phyloP scores from a whole-genome alignment of 1,140 invertebrate species.

The Riptortus pedestris region DNA sequence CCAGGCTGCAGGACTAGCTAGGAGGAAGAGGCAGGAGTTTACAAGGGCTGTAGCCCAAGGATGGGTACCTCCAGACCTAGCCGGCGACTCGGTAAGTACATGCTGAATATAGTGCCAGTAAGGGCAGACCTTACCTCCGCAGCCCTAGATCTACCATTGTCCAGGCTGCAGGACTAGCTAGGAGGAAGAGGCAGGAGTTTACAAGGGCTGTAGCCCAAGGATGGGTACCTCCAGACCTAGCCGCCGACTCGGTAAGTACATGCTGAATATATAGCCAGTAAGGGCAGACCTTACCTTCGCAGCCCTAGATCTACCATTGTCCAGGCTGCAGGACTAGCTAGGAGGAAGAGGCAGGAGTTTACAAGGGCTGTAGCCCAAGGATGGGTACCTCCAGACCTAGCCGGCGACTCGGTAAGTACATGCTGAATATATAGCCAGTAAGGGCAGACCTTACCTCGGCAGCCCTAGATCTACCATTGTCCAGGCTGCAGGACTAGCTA shows the following conservation, averaged over 20 bases:
- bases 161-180: conserved; percentile 46
- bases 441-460: conserved; percentile 50
- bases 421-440: too few relatives aligned
- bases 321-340: conserved; percentile 46
- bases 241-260: too few relatives aligned
- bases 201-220: conserved; percentile 53
- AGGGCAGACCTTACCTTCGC: conserved; percentile 50
- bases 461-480: conserved; percentile 52
- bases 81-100: too few relatives aligned
- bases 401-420: too few relatives aligned
- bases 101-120: too few relatives aligned
- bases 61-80: conserved; percentile 40
- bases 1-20: conserved; percentile 46
- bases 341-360: conserved; percentile 54
- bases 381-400: conserved; percentile 40
- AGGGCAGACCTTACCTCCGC: conserved; percentile 50
- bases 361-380: conserved; percentile 53
- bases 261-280: too few relatives aligned
- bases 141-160: conserved; percentile 52
- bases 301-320: conserved; percentile 52
- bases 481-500: conserved; percentile 46
- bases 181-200: conserved; percentile 54
- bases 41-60: conserved; percentile 53
- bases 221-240: conserved; percentile 40
- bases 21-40: conserved; percentile 54